Base-by-base conservation (phyloP, 2,888 invertebrate species). In the Rhyacophila evoluta region DNA sequence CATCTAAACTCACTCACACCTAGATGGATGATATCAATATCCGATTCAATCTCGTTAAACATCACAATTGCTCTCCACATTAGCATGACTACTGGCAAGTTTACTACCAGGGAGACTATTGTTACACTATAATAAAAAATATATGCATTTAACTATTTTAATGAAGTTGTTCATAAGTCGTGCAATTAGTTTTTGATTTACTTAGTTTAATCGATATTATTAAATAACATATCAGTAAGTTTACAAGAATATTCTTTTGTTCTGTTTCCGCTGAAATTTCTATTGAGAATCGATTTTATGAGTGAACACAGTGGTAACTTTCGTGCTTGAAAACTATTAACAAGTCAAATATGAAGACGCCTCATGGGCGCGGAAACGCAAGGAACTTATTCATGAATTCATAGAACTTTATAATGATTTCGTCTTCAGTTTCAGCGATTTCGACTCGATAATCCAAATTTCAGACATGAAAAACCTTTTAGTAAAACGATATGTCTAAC, bases 311-410 rank as follows among this genome's bases (percentile, higher is more conserved):
- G 55, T 55, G 25, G 55, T 5, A 25, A 69, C 12, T 69, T 69
- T 69, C 69, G 33, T 69, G 69, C 69, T 33, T 69, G 69, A 69
- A 69, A 69, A 69, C 69, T 69, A 69, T 69, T 69, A 69, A 69
- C 69, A 69, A 69, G 69, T 69, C 69, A 69, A 69, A 69, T 69
- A 69, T 69, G 69, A 69, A 69, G 29, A 29, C 69, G 33, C 15
- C 69, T 69, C 33, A 29, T 33, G 28, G 69, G 73, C 37, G 39
- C 37, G 19, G 25, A 39, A 55, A 71, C 19, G 55, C 71, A 55
- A 72, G 55, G 72, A 77, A 77, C 67, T 77, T 77, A 77, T 77
- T 77, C 72, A 77, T 77, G 77, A 77, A 77, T 77, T 77, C 73
- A 37, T 72, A 68, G 71, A 77, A 77, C 77, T 77, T 77, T 73